Percentiles rank a stretch among this genome's conserved stretches.
phyloP scores from a whole-genome alignment of 2,113 vertebrate species.

The Ctenomys sociabilis region DNA sequence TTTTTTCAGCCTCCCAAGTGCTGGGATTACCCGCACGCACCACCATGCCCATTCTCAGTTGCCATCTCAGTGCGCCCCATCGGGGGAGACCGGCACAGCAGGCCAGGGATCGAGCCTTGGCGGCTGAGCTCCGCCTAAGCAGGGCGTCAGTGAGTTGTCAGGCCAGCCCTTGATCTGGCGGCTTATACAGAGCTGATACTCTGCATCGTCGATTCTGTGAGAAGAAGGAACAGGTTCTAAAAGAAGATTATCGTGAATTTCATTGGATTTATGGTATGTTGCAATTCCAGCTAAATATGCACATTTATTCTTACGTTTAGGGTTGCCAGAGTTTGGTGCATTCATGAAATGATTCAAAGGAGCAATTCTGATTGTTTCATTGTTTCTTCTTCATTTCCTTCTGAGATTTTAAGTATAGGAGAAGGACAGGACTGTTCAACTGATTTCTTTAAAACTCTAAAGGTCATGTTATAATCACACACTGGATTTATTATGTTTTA shows the following conservation, averaged over 20 bases:
- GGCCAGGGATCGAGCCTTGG: too few species aligned
- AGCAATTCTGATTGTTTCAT: not conserved
- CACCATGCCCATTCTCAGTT: too few species aligned
- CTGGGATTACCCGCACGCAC: too few species aligned
- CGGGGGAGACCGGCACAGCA: too few species aligned
- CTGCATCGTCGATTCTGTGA: not conserved
- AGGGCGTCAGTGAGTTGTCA: too few species aligned
- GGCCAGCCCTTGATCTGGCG: not conserved
- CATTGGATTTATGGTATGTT: slow-evolving; percentile 43
- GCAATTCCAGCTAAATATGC: not conserved
- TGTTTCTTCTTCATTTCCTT: not conserved
- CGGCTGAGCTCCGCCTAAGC: too few species aligned
- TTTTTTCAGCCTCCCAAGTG: too few species aligned
- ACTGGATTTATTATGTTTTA: slow-evolving; percentile 62
- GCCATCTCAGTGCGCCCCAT: too few species aligned
- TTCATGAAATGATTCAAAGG: slow-evolving; percentile 2
- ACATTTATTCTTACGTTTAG: slow-evolving; percentile 27
- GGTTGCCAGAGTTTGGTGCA: slow-evolving; percentile 25
- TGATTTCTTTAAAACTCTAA: slow-evolving; percentile 24
- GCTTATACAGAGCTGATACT: not conserved
- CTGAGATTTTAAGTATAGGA: slow-evolving; percentile 37
- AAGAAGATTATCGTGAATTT: slow-evolving; percentile 26
- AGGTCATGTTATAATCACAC: slow-evolving; percentile 44
- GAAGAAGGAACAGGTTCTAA: slow-evolving; percentile 35
- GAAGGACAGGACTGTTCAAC: not conserved